Conservation (phyloP, 1,140 invertebrate genomes). For the Drosophila nebulosa region DNA sequence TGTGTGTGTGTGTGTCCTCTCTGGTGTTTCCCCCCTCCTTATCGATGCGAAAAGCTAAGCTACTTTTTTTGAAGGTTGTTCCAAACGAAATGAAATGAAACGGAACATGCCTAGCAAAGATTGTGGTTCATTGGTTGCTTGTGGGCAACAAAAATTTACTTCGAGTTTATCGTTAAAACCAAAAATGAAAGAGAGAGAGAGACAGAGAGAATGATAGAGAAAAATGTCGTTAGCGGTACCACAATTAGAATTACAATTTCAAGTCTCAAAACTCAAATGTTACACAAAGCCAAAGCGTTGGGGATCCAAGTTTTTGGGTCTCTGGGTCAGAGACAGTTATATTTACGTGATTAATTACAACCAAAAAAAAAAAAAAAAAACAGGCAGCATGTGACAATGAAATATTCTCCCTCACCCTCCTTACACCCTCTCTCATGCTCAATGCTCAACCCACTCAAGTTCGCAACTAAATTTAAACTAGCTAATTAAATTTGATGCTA, state of each 20-base stretch:
- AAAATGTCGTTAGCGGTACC: conserved; percentile 7
- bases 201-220: too few relatives aligned
- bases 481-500: conserved; percentile 59
- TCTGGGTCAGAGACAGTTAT: conserved; percentile 58
- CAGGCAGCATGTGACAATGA: conserved; percentile 67
- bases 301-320: conserved; percentile 26
- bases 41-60: conserved; percentile 28
- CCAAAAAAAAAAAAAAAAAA: conserved; percentile 41
- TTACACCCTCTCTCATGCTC: not conserved
- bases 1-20: too few relatives aligned
- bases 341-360: conserved; percentile 62
- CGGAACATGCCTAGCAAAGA: not conserved
- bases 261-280: too few relatives aligned
- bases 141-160: not conserved
- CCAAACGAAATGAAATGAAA: conserved; percentile 1
- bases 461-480: not conserved
- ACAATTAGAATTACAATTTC: conserved; percentile 4
- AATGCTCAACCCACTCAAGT: not conserved
- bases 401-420: conserved; percentile 2
- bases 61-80: conserved; percentile 4
- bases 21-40: conserved; percentile 42
- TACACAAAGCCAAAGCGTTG: too few relatives aligned
- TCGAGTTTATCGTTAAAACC: not conserved
- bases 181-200: too few relatives aligned
- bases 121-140: not conserved